A percentile compares a stretch with the other conserved stretches of the same genome.
phyloP scores from a whole-genome alignment of 2,113 vertebrate genomes.

The Bubalus kerabau region DNA sequence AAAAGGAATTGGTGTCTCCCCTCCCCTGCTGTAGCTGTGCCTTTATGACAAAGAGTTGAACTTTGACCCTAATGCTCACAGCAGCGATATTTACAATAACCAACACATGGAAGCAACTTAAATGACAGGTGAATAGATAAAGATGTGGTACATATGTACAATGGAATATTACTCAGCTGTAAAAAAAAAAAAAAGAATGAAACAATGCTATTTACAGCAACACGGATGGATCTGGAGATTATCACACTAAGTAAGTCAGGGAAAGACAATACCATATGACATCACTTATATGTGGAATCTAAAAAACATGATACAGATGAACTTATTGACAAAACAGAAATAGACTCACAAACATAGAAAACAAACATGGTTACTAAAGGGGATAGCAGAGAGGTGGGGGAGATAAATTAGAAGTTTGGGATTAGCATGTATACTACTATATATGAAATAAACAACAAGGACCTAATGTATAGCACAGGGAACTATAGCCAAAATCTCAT shows the following conservation, averaged over 20 bases:
- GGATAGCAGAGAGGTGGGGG: background rate
- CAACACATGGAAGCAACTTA: background rate
- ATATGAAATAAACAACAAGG: background rate
- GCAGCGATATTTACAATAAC: background rate
- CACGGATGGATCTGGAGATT: background rate
- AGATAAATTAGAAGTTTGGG: background rate
- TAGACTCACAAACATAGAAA: background rate
- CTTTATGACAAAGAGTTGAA: background rate
- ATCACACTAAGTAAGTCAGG: background rate
- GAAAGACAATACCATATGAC: background rate
- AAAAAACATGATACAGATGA: background rate
- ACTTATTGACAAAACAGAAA: background rate
- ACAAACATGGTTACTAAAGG: background rate
- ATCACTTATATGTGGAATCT: background rate
- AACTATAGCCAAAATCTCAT: background rate
- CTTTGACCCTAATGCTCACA: background rate
- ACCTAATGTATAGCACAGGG: background rate
- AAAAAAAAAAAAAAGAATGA: background rate
- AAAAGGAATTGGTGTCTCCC: background rate
- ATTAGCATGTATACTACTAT: background rate
- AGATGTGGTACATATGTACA: background rate
- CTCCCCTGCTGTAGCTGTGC: background rate
- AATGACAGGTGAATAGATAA: background rate
- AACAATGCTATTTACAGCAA: background rate
- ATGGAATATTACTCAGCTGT: background rate